phyloP scores from a whole-genome alignment of 2,888 invertebrate genomes.

The Eledona agricola region DNA sequence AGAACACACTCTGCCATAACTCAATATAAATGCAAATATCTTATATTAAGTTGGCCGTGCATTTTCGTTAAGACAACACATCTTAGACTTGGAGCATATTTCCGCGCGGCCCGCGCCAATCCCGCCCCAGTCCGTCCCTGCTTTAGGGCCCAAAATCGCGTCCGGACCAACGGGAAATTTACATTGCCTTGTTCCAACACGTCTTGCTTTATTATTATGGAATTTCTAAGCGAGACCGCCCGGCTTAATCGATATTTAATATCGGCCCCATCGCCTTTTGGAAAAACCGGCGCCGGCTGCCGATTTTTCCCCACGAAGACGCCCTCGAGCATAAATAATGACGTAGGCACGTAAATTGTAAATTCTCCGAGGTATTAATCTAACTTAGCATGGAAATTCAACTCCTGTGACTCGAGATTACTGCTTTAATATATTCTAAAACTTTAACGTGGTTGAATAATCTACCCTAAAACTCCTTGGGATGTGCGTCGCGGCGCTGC shows the following conservation, averaged over 20 bases:
- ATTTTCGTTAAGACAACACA: slow-evolving; percentile 62
- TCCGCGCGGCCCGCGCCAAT: slow-evolving; percentile 16
- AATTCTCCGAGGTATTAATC: slow-evolving; percentile 64
- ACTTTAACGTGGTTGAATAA: slow-evolving; percentile 61
- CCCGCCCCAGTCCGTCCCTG: slow-evolving; percentile 18
- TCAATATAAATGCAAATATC: slow-evolving; percentile 64
- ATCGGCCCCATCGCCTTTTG: not conserved
- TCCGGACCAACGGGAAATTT: slow-evolving; percentile 35
- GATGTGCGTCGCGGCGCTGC: slow-evolving; percentile 3
- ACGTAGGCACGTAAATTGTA: slow-evolving; percentile 62
- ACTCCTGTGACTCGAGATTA: slow-evolving; percentile 63
- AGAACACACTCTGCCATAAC: slow-evolving; percentile 57
- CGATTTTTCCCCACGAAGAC: slow-evolving; percentile 48
- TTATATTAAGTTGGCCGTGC: slow-evolving; percentile 61
- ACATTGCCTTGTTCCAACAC: slow-evolving; percentile 42
- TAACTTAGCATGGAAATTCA: slow-evolving; percentile 64
- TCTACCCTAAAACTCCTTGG: slow-evolving; percentile 43
- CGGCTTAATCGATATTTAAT: slow-evolving; percentile 42
- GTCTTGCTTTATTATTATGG: slow-evolving; percentile 47
- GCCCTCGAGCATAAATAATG: slow-evolving; percentile 64
- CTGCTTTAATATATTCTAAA: slow-evolving; percentile 64
- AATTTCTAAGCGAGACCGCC: slow-evolving; percentile 35
- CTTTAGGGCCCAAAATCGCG: slow-evolving; percentile 31
- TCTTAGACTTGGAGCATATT: slow-evolving; percentile 51
- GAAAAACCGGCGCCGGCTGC: slow-evolving; percentile 5